Conservation (phyloP, 1,140 invertebrate genomes). For the Plodia interpunctella region DNA sequence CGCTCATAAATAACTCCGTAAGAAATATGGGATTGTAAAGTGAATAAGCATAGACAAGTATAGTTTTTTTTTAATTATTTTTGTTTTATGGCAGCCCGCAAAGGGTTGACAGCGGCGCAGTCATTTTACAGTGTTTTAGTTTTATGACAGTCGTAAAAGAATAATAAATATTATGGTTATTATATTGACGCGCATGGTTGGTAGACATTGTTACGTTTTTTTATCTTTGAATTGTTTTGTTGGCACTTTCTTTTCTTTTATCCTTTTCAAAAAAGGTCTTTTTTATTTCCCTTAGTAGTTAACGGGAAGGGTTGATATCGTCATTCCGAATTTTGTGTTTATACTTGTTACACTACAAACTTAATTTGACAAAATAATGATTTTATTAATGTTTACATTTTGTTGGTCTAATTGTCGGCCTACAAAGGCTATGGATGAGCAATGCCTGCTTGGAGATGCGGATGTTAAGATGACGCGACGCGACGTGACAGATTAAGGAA, state of each 20-base stretch:
- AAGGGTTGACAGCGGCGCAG: conserved; percentile 29
- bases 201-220: conserved; percentile 20
- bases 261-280: background rate
- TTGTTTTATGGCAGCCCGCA: conserved; percentile 24
- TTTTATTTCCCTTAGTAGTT: background rate
- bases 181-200: conserved; percentile 13
- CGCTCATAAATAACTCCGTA: too few relatives aligned
- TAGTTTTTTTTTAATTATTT: conserved; percentile 8
- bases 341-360: too few relatives aligned
- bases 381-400: too few relatives aligned
- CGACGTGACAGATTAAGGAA: too few relatives aligned
- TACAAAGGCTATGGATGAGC: too few relatives aligned
- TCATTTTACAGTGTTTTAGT: conserved; percentile 22
- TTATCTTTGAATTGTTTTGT: background rate
- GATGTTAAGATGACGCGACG: too few relatives aligned
- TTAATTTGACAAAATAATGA: too few relatives aligned
- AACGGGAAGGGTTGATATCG: too few relatives aligned
- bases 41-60: background rate
- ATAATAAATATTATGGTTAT: conserved; percentile 28
- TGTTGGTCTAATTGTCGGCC: too few relatives aligned
- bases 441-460: too few relatives aligned
- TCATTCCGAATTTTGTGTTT: too few relatives aligned
- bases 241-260: background rate
- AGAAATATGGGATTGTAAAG: background rate
- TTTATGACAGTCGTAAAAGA: conserved; percentile 28